phyloP scores from a whole-genome alignment of 2,113 vertebrate genomes.

The Tympanuchus pallidicinctus region DNA sequence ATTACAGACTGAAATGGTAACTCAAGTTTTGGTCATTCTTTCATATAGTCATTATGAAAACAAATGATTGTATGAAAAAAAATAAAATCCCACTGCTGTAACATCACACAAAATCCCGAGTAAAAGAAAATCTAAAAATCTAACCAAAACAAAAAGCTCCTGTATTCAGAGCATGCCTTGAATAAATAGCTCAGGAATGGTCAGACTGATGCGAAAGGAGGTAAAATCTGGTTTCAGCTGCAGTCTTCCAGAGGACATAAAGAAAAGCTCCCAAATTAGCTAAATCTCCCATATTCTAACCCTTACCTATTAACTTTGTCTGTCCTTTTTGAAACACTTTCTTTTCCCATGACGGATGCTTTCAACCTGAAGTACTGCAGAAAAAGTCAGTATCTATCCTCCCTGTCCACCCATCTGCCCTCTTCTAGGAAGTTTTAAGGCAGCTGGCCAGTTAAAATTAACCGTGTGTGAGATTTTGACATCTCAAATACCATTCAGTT shows the following conservation, averaged over 20 bases:
- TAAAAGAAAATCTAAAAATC: not conserved
- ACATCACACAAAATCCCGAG: not conserved
- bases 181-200: not conserved
- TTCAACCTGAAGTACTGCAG: not conserved
- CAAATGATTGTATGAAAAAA: not conserved
- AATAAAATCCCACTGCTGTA: not conserved
- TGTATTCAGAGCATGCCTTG: not conserved
- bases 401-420: not conserved
- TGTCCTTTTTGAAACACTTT: not conserved
- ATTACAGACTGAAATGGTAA: not conserved
- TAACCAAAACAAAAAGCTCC: not conserved
- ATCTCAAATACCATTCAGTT: not conserved
- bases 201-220: not conserved
- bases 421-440: not conserved
- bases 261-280: not conserved
- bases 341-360: not conserved
- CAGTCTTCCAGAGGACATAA: not conserved
- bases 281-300: not conserved
- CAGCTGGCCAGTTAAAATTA: not conserved
- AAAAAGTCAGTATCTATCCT: not conserved
- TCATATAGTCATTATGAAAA: not conserved
- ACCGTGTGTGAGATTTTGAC: not conserved
- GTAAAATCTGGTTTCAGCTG: not conserved
- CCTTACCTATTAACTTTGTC: not conserved
- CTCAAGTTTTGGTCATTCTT: not conserved